These are phyloP conservation scores for Manduca sexta DNA, from an alignment of 1,140 invertebrate species.

Conservation along the genomic window DNA sequence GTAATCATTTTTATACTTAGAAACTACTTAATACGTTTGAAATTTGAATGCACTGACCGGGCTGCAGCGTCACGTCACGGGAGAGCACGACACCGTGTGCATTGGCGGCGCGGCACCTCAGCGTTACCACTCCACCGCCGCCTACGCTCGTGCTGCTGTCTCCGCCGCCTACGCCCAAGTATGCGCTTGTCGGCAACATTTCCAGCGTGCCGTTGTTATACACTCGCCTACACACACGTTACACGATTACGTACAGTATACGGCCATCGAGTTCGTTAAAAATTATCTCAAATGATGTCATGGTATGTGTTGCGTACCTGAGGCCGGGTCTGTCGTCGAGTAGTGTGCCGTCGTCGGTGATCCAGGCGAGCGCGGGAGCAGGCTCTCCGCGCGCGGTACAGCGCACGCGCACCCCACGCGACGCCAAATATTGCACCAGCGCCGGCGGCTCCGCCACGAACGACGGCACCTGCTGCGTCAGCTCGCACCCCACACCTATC, in stretches of 20 bases:
- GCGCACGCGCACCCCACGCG: slow-evolving; percentile 26
- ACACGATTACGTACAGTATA: background rate
- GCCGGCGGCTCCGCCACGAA: slow-evolving; percentile 37
- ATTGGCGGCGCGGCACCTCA: slow-evolving; percentile 52
- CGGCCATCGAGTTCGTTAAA: background rate
- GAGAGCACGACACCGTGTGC: slow-evolving; percentile 45
- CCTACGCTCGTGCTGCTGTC: slow-evolving; percentile 7
- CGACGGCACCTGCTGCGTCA: slow-evolving; percentile 8
- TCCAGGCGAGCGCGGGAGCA: slow-evolving; percentile 36
- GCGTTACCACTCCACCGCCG: slow-evolving; percentile 6
- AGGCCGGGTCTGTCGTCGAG: slow-evolving; percentile 26
- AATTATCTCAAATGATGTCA: too few species aligned
- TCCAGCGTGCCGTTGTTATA: slow-evolving; percentile 50
- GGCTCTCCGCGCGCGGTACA: slow-evolving; percentile 40
- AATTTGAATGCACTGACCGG: slow-evolving; percentile 26
- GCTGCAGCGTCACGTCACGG: slow-evolving; percentile 34
- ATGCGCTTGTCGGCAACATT: slow-evolving; percentile 24
- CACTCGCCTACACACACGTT: slow-evolving; percentile 24
- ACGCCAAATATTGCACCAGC: slow-evolving; percentile 27
- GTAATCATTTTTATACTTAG: too few species aligned
- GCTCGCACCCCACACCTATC: background rate
- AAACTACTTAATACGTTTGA: too few species aligned
- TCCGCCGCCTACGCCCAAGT: slow-evolving; percentile 6
- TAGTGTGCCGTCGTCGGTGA: slow-evolving; percentile 31
- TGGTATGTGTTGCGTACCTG: slow-evolving; percentile 10